Percentiles rank a stretch among this genome's conserved stretches.
phyloP scores from a whole-genome alignment of 1,140 invertebrate species.

The Brachionus angularis region DNA sequence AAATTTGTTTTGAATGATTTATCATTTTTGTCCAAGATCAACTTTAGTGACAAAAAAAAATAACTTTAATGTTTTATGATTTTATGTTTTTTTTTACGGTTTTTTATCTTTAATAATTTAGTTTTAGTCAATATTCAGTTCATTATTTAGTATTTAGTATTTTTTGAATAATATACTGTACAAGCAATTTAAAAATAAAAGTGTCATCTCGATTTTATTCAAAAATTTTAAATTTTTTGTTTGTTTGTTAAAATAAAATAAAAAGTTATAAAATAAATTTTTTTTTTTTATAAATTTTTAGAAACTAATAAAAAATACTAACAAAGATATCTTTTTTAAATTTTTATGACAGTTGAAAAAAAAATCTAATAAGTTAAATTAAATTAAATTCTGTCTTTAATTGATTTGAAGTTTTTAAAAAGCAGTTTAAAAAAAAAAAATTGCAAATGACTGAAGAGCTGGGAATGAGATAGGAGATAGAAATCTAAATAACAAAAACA shows the following conservation, averaged over 20 bases:
- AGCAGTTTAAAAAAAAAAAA: no score
- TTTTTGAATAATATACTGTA: no score
- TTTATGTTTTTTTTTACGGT: conserved; percentile 31
- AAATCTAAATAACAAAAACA: no score
- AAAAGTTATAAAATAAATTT: conserved; percentile 8
- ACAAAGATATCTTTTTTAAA: conserved; percentile 11
- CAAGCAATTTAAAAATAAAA: no score
- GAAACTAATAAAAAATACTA: conserved; percentile 26
- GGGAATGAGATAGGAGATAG: no score
- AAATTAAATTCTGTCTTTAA: conserved; percentile 41
- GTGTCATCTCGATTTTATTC: conserved; percentile 27
- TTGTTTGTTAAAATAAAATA: conserved; percentile 9
- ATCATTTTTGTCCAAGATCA: conserved; percentile 39
- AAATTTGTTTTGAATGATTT: no score
- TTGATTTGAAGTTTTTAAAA: no score
- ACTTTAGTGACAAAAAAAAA: no score
- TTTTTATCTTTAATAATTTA: conserved; percentile 27
- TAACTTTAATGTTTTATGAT: no score
- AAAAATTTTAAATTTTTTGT: not conserved
- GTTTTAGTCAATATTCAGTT: conserved; percentile 36
- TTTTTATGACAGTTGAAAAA: conserved; percentile 24
- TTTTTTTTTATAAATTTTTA: conserved; percentile 10
- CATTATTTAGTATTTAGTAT: no score
- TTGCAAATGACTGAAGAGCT: no score
- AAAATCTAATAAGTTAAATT: no score